phyloP scores from a whole-genome alignment of 2,113 vertebrate genomes.

The Hypanus sabinus region DNA sequence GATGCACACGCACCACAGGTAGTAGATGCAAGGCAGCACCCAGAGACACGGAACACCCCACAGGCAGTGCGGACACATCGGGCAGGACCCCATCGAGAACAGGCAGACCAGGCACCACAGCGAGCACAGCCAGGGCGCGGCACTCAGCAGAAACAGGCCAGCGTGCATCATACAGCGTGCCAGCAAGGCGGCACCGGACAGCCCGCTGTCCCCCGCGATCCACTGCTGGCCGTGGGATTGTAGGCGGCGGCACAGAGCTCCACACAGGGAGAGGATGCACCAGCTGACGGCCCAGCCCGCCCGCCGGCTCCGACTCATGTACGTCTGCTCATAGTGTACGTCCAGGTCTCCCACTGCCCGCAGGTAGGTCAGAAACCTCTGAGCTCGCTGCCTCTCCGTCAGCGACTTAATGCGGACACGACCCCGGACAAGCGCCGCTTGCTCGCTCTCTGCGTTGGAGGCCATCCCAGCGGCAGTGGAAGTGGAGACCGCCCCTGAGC shows the following conservation, averaged over 20 bases:
- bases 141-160: neutral
- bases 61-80: neutral
- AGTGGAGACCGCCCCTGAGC: too few species aligned
- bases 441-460: neutral
- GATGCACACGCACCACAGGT: neutral
- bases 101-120: neutral
- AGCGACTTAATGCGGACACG: neutral
- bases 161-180: neutral
- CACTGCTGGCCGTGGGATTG: neutral
- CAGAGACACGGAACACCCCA: neutral
- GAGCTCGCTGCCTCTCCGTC: neutral
- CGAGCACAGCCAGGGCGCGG: neutral
- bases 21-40: neutral
- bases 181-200: neutral
- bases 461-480: neutral
- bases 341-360: neutral
- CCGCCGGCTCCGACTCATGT: neutral
- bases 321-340: neutral
- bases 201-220: neutral
- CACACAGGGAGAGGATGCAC: neutral
- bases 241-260: neutral
- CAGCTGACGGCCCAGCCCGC: neutral
- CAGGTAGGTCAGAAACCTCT: neutral
- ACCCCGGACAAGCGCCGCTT: neutral
- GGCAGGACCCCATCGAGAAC: neutral